Percentiles rank a stretch among this genome's conserved stretches.
These are phyloP conservation scores for Scleropages formosus DNA, from an alignment of 2,797 vertebrate genomes.

Conservation along the genomic window DNA sequence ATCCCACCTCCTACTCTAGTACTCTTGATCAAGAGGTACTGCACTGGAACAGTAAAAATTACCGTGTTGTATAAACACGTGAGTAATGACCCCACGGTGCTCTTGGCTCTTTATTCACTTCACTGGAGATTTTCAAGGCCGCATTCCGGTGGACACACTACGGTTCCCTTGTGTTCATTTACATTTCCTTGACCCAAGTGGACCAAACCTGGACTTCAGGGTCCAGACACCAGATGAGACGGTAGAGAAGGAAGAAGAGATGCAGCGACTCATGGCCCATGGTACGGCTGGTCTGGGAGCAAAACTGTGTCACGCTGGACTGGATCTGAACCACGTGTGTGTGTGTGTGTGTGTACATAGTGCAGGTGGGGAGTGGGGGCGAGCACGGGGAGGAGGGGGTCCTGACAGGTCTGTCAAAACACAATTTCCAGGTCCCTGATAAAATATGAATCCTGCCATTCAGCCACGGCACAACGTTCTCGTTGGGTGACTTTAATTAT, in stretches of 20 bases:
- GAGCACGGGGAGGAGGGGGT: not conserved
- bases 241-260: conserved; percentile 32
- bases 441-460: conserved; percentile 62
- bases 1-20: no score
- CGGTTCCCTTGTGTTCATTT: no score
- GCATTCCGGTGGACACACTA: no score
- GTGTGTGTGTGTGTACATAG: conserved; percentile 12
- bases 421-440: conserved; percentile 45
- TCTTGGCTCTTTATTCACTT: no score
- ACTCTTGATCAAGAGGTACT: no score
- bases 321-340: conserved; percentile 8
- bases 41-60: no score
- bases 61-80: no score
- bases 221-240: conserved; percentile 34
- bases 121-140: no score
- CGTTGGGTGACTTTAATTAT: conserved; percentile 74
- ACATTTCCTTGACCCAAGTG: no score
- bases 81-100: no score
- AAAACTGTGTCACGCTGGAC: conserved; percentile 1
- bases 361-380: not conserved
- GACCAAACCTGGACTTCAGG: conserved; percentile 32
- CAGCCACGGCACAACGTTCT: conserved; percentile 54
- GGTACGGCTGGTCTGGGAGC: conserved; percentile 34
- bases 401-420: conserved; percentile 42
- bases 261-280: conserved; percentile 43